Evolutionary conservation across 2,113 vertebrate genomes (phyloP).

Genomic region (Pundamilia nyererei): DNA sequence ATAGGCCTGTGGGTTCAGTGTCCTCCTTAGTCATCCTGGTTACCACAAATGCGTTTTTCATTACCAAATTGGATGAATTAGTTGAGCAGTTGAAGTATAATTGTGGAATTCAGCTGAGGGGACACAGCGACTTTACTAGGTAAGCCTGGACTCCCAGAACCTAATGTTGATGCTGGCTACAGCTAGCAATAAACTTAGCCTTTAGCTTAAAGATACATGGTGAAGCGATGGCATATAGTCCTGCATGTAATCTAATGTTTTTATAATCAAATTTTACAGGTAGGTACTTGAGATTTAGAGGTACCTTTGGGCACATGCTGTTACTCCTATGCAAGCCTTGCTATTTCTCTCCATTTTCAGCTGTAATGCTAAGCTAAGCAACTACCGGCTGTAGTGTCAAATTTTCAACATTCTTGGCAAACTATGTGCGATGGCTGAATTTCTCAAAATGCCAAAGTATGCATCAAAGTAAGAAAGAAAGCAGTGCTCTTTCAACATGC

Average conservation of each 20-base stretch:
- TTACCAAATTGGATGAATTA: not conserved
- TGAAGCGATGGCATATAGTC: not conserved
- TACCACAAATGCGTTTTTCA: not conserved
- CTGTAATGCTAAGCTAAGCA: not conserved
- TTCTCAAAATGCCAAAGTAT: not conserved
- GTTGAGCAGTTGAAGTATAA: not conserved
- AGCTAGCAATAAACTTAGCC: not conserved
- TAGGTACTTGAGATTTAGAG: not conserved
- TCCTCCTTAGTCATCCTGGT: not conserved
- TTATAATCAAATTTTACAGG: not conserved
- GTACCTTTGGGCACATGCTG: not conserved
- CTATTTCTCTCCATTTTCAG: not conserved
- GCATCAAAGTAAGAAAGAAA: not conserved
- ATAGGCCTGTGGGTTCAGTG: not conserved
- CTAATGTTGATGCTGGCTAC: not conserved
- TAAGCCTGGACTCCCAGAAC: not conserved
- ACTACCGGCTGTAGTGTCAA: not conserved
- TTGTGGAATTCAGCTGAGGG: not conserved
- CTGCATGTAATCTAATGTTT: not conserved
- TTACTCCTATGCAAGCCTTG: not conserved
- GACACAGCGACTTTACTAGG: not conserved
- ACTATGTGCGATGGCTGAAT: not conserved
- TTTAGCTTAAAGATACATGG: not conserved
- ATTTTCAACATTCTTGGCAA: not conserved
- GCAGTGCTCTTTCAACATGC: not conserved